These are phyloP conservation scores for Erannis defoliaria DNA, from an alignment of 2,888 invertebrate species.

Conservation along the genomic window DNA sequence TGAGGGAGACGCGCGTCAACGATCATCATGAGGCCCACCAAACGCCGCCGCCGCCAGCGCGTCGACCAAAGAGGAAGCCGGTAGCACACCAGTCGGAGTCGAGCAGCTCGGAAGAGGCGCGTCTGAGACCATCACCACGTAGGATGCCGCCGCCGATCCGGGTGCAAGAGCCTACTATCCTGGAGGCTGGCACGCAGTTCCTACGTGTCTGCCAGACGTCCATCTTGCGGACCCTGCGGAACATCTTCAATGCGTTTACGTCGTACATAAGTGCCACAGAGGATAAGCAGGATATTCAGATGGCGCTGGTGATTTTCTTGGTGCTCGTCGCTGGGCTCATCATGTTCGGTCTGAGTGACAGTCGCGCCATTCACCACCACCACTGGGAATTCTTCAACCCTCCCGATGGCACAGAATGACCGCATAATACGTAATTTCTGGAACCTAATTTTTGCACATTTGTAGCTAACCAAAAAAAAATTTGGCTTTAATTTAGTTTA, in stretches of 20 bases:
- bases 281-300: conserved; percentile 90
- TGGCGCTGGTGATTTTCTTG: conserved; percentile 92
- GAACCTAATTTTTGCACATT: conserved; percentile 20
- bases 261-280: conserved; percentile 88
- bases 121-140: conserved; percentile 74
- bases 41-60: conserved; percentile 74
- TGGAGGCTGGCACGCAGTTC: conserved; percentile 90
- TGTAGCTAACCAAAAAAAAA: not conserved
- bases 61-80: conserved; percentile 81
- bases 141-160: conserved; percentile 71
- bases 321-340: conserved; percentile 92
- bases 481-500: too few species aligned
- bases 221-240: conserved; percentile 88
- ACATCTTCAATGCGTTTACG: conserved; percentile 89
- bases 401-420: conserved; percentile 87
- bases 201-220: conserved; percentile 89
- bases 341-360: conserved; percentile 90
- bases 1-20: conserved; percentile 67
- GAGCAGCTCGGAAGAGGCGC: conserved; percentile 83
- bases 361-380: conserved; percentile 91
- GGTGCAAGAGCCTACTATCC: conserved; percentile 88
- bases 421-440: too few species aligned
- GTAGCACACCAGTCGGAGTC: conserved; percentile 75
- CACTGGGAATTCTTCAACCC: conserved; percentile 97
- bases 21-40: conserved; percentile 72